Base-by-base conservation (phyloP, 2,888 invertebrate genomes). In the Archips xylosteana region DNA sequence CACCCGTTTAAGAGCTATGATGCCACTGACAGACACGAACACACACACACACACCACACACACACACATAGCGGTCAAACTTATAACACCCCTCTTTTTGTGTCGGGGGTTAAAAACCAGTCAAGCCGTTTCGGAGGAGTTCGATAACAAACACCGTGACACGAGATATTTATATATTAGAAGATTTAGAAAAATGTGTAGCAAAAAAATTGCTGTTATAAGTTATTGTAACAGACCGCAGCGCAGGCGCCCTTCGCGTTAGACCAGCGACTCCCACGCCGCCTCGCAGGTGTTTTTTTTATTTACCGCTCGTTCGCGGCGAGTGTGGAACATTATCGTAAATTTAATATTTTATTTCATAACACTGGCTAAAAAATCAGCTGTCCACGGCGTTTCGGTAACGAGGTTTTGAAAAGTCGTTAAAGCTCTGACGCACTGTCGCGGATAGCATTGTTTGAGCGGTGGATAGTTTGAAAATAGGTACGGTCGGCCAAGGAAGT, bases 301-400 rank as follows among this genome's bases (percentile, higher is more conserved):
- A 73, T 60, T 68, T 60, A 42, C 63, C 59, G 59, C 63, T 51
- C 39, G 68, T 67, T 68, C 15, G 73, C 32, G 73, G 73, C 59
- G 73, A 73, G 73, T 63, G 59, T 9, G 39, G 42, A 2, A 45
- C 64, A 74, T 74, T 69, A 74, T 74, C 73, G 64, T 74, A 74
- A 74, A 74, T 69, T 69, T 74, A 32, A 69, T 69, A 73, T 68
- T 72, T 72, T 72, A 63, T 73, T 71, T 68, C 72, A 73, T 73
- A 73, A 69, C 61, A 61, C 42, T 61, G 64, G 23, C 34, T 5
- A 32, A 64, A 67, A 69, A 69, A 34, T 57, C 36, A 34, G 57
- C 57, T 54, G 61, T 54, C 61, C 61, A 51, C 39, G 12, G 64
- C 47, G 49, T 36, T 36, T 51, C 51, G 9, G 15, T 39, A 62